Conservation (phyloP, 2,113 vertebrate species). For the Hiodon alosoides region DNA sequence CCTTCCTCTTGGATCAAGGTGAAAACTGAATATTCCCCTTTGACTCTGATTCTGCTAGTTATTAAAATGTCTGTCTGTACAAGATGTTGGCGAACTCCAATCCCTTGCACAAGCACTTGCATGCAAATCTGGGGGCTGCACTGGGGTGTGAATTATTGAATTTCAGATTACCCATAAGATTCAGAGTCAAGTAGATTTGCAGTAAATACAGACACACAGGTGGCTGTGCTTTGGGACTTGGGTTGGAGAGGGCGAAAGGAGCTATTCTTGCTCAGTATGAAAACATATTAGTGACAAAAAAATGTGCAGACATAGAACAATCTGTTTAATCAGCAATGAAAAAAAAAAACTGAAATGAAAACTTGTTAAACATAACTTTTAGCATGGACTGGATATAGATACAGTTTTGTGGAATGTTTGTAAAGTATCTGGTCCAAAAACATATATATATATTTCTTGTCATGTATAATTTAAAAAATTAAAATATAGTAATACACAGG, state of each 20-base stretch:
- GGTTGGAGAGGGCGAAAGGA: neutral
- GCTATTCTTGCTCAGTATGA: neutral
- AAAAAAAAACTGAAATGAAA: neutral
- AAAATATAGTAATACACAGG: no score
- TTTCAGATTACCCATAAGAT: constrained; percentile 53
- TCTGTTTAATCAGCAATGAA: neutral
- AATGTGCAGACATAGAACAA: neutral
- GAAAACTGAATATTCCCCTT: constrained; percentile 43
- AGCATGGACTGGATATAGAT: no score
- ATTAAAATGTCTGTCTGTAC: constrained; percentile 61
- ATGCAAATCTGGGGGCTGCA: constrained; percentile 40
- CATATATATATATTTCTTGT: no score
- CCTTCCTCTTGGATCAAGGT: constrained; percentile 28
- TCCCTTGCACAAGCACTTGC: constrained; percentile 38
- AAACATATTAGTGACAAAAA: no score
- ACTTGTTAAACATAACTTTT: neutral
- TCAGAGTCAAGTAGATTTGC: constrained; percentile 11
- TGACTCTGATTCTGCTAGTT: constrained; percentile 42
- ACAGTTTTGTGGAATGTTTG: no score
- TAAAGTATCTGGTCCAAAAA: no score
- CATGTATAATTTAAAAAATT: no score
- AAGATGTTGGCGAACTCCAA: constrained; percentile 44
- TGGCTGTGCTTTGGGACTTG: constrained; percentile 16
- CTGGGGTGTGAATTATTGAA: constrained; percentile 50
- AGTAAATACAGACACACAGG: neutral